Percentiles rank a stretch among this genome's conserved stretches.
phyloP scores from a whole-genome alignment of 2,888 invertebrate genomes.

The Eumerus sabulonum region DNA sequence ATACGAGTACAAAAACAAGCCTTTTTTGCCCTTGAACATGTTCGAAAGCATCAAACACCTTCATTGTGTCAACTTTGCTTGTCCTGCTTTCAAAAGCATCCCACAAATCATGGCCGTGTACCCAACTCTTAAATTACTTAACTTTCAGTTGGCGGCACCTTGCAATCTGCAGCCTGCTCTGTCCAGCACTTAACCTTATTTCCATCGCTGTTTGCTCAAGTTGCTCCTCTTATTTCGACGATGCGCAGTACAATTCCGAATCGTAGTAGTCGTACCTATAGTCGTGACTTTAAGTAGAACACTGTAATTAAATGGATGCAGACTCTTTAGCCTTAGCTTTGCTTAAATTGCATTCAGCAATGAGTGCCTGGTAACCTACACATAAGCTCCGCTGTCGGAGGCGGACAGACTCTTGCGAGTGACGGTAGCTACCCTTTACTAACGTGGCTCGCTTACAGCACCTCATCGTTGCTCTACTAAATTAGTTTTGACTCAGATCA shows the following conservation, averaged over 20 bases:
- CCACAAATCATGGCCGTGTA: conserved; percentile 63
- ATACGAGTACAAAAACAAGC: too few relatives aligned
- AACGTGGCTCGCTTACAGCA: too few relatives aligned
- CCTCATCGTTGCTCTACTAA: conserved; percentile 28
- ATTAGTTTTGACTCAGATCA: conserved; percentile 51
- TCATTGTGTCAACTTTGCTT: not conserved
- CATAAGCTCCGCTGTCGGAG: too few relatives aligned
- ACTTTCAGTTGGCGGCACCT: conserved; percentile 44
- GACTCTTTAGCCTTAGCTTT: conserved; percentile 63
- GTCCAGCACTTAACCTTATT: conserved; percentile 64
- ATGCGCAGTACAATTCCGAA: conserved; percentile 44
- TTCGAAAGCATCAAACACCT: conserved; percentile 1
- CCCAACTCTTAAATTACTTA: conserved; percentile 62
- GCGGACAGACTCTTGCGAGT: too few relatives aligned
- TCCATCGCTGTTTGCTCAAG: conserved; percentile 48
- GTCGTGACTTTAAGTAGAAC: conserved; percentile 53
- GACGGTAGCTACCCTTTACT: too few relatives aligned
- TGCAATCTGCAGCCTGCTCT: conserved; percentile 42
- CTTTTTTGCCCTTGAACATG: too few relatives aligned
- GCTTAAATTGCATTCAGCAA: conserved; percentile 50
- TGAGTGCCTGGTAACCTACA: conserved; percentile 32
- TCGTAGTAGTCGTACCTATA: conserved; percentile 22
- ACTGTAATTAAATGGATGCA: conserved; percentile 61
- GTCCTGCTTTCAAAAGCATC: conserved; percentile 12
- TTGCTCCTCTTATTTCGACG: conserved; percentile 57